Base-by-base conservation (phyloP, 2,888 invertebrate species). In the Actias luna region DNA sequence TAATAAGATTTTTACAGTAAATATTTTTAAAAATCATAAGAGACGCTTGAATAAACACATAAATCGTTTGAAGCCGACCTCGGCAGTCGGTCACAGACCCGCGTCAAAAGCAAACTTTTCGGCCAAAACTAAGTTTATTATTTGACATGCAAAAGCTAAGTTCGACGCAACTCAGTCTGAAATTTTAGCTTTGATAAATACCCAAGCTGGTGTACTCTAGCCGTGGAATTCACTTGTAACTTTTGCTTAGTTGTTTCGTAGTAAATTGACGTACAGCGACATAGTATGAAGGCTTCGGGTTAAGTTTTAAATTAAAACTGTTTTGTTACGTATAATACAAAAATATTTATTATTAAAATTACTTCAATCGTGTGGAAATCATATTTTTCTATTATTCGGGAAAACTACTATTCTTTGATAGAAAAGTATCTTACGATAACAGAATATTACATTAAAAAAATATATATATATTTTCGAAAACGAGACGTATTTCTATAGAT, bases 161-260 rank as follows among this genome's bases (percentile, higher is more conserved):
- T 72, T 71, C 68, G 67, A 61, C 58, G 42, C 58, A 64, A 65
- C 65, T 68, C 50, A 65, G 75, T 74, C 70, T 70, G 63, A 76
- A 29, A 72, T 76, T 77, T 70, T 61, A 69, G 71, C 75, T 75
- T 74, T 75, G 76, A 73, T 78, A 76, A 78, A 78, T 73, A 72
- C 67, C 64, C 62, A 55, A 69, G 67, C 67, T 66, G 62, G 67
- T 66, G 67, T 71, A 70, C 67, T 71, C 71, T 69, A 66, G 35
- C 35, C 50, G 10, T 57, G 14, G 42, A 62, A 57, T 39, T 58
- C 31, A 55, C 14, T 29, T 55, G 55, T 55, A 55, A 55, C 55
- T 55, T 50, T 55, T 29, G 55, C 55, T 29, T 29, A 50, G 55
- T 22, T 18, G 22, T 58, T 62, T 31, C 22, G 16, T 31, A 22